phyloP scores from a whole-genome alignment of 2,113 vertebrate species.

The Pseudopipra pipra region DNA sequence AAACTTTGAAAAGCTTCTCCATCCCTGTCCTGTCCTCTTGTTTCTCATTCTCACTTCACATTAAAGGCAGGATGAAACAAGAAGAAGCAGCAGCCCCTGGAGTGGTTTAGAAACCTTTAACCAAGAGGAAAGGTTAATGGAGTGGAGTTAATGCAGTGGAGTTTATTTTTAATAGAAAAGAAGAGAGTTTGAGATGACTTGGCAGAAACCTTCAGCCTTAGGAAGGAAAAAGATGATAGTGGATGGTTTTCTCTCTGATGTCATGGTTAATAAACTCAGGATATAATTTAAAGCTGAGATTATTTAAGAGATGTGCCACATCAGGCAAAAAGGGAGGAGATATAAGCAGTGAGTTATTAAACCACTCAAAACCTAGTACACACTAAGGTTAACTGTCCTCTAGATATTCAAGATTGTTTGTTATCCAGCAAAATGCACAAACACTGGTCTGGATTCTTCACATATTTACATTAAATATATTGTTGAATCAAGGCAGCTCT shows the following conservation, averaged over 20 bases:
- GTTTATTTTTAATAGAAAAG: conserved; percentile 29
- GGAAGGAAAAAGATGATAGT: neutral
- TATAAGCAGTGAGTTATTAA: neutral
- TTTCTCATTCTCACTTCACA: neutral
- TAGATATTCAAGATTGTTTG: neutral
- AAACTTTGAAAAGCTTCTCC: neutral
- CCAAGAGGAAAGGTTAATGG: conserved; percentile 41
- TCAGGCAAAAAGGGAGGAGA: neutral
- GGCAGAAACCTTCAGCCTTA: neutral
- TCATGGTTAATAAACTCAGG: neutral
- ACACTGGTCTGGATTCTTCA: neutral
- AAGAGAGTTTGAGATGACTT: conserved; percentile 24
- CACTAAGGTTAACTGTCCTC: neutral
- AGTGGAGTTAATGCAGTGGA: conserved; percentile 5
- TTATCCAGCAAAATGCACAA: neutral
- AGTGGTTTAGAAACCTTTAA: conserved; percentile 34
- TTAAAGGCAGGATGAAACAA: neutral
- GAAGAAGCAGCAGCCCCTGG: neutral
- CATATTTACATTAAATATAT: neutral
- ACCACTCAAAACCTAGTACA: neutral
- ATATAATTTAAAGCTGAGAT: conserved; percentile 6
- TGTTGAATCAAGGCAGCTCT: neutral
- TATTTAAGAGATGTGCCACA: neutral
- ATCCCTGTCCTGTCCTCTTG: neutral
- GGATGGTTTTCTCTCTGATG: neutral